Evolutionary conservation across 2,113 vertebrate species (phyloP).

Genomic region (Notiomystis cincta): DNA sequence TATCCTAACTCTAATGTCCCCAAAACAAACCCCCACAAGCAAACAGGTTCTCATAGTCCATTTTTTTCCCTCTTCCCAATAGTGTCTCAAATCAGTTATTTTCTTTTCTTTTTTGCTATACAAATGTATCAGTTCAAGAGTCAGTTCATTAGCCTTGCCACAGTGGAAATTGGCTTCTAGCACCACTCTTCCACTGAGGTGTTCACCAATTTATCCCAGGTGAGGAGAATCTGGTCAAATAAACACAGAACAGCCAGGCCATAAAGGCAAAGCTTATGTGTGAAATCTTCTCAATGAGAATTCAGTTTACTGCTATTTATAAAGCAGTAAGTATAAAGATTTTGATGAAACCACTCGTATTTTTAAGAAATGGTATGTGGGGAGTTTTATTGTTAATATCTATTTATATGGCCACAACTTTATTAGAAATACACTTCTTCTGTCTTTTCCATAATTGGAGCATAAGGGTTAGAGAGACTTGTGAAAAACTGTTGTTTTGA

Average conservation of each 20-base stretch:
- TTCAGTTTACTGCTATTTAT: background rate
- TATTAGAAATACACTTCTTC: background rate
- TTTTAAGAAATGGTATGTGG: background rate
- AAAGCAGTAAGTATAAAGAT: background rate
- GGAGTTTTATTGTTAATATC: background rate
- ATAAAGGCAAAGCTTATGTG: background rate
- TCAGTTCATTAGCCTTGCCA: background rate
- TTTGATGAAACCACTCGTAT: fast-evolving
- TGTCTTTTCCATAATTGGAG: background rate
- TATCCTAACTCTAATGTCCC: background rate
- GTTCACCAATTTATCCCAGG: background rate
- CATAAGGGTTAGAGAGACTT: background rate
- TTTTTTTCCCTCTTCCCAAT: fast-evolving
- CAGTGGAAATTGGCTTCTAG: background rate
- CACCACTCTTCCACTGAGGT: background rate
- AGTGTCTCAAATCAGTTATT: background rate
- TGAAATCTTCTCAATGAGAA: background rate
- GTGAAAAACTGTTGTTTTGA: background rate
- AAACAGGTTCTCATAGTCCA: background rate
- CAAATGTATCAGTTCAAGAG: fast-evolving
- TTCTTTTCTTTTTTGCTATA: background rate
- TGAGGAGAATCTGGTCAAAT: background rate
- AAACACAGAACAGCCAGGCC: background rate
- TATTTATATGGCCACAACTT: background rate
- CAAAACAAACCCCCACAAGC: background rate